Evolutionary conservation across 2,797 vertebrate genomes (phyloP).

Genomic region (Syngnathus acus): DNA sequence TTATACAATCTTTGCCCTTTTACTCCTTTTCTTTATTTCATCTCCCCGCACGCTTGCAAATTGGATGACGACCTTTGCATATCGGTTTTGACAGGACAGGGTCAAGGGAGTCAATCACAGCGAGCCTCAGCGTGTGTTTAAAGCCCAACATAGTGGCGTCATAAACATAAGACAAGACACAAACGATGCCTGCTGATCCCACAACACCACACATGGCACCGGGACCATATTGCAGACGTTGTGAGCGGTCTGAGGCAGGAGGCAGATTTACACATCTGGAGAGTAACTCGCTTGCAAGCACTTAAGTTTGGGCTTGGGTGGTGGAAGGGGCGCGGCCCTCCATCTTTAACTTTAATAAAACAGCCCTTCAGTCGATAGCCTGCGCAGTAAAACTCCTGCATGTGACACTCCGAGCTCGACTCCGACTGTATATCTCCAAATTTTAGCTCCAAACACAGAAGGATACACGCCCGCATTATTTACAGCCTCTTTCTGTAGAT

Average conservation of each 20-base stretch:
- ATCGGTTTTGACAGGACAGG: conserved; percentile 32
- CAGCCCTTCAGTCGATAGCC: conserved; percentile 55
- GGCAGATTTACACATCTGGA: conserved; percentile 55
- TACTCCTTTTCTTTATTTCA: conserved; percentile 36
- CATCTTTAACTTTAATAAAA: conserved; percentile 66
- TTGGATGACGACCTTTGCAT: conserved; percentile 45
- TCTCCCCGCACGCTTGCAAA: conserved; percentile 38
- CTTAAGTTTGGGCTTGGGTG: conserved; percentile 50
- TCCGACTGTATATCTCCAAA: conserved; percentile 38
- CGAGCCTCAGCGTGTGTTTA: conserved; percentile 26
- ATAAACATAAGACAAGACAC: conserved; percentile 41
- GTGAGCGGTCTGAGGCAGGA: background rate
- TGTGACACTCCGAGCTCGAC: conserved; percentile 33
- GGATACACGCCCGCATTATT: conserved; percentile 27
- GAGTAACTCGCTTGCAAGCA: conserved; percentile 57
- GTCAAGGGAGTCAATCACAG: conserved; percentile 33
- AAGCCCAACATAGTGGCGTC: conserved; percentile 24
- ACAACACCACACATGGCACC: conserved; percentile 13
- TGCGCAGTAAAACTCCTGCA: conserved; percentile 47
- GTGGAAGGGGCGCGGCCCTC: conserved; percentile 48
- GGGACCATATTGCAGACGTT: conserved; percentile 35
- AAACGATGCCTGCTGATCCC: conserved; percentile 22
- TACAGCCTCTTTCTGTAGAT: conserved; percentile 5
- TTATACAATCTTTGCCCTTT: conserved; percentile 56
- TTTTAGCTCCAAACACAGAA: conserved; percentile 21